These are phyloP conservation scores for Pionites leucogaster DNA, from an alignment of 2,113 vertebrate species.

Conservation along the genomic window DNA sequence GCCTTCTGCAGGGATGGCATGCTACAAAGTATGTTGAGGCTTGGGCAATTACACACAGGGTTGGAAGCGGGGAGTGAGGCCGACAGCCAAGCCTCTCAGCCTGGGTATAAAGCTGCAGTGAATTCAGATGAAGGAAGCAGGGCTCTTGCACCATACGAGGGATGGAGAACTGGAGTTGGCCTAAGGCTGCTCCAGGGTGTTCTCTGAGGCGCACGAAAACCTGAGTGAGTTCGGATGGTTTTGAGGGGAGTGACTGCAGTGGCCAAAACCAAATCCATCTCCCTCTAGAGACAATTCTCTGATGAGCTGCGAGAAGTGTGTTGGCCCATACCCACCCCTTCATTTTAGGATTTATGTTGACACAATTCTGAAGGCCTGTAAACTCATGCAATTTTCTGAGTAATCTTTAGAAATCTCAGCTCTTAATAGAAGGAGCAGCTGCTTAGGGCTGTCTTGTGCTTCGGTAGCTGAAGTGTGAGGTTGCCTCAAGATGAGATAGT, in stretches of 20 bases:
- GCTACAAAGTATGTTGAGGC: background rate
- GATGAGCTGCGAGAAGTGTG: background rate
- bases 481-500: background rate
- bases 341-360: background rate
- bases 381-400: background rate
- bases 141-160: background rate
- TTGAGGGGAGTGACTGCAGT: background rate
- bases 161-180: background rate
- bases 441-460: background rate
- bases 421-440: background rate
- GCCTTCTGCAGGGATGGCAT: background rate
- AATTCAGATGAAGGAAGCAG: background rate
- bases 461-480: background rate
- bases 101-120: background rate
- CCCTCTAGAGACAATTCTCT: background rate
- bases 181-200: background rate
- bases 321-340: background rate
- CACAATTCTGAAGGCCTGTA: background rate
- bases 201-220: background rate
- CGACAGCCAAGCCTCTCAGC: background rate
- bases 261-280: constrained; percentile 2
- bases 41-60: background rate
- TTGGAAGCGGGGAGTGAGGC: background rate
- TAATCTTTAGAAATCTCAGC: background rate
- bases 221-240: background rate